Evolutionary conservation across 1,140 invertebrate genomes (phyloP), one percentile per base, ranked within the genome.

Genomic region (Microplitis demolitor): DNA sequence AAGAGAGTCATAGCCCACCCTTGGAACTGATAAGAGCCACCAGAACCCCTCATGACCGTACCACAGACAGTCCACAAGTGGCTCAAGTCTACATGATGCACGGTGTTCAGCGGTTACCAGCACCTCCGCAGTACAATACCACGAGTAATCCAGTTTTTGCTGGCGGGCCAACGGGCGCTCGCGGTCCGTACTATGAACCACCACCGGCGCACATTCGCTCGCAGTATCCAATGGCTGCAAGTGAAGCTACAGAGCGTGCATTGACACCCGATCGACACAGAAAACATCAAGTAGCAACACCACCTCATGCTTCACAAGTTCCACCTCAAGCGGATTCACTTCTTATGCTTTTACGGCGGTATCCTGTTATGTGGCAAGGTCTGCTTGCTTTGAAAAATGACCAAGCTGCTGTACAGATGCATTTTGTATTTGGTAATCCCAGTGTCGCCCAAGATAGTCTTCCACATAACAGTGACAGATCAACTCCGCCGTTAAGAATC

Each of bases 301-400:
- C 94, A 74, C 92, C 93, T 37, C 92, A 94, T 80, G 90, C 91
- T 14, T 90, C 90, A 77, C 92, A 93, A 84, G 91, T 93, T 45
- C 91, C 90, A 66, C 91, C 92, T 45, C 93, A 94, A 80, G 92
- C 91, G 8, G 94, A 96, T 83, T 93, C 93, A 24, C 87, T 96
- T 61, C 89, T 93, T 60, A 94, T 92, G 87, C 83, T 96, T 16
- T 86, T 96, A 1, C 89, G 95, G 90, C 91, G 94, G 35, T 97
- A 97, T 86, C 95, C 96, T 1, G 93, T 98, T 34, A 95, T 98
- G 92, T 99, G 97, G 97, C 96, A 98, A 89, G 97, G 97, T 1
- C 85, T 97, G 45, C 84, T 99, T 75, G 96, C 95, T 0, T 88
- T 99, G 39, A 99, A 99, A 85, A 98, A 97, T 85, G 97, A 99